phyloP scores from a whole-genome alignment of 2,888 invertebrate species.

The Merodon equestris region DNA sequence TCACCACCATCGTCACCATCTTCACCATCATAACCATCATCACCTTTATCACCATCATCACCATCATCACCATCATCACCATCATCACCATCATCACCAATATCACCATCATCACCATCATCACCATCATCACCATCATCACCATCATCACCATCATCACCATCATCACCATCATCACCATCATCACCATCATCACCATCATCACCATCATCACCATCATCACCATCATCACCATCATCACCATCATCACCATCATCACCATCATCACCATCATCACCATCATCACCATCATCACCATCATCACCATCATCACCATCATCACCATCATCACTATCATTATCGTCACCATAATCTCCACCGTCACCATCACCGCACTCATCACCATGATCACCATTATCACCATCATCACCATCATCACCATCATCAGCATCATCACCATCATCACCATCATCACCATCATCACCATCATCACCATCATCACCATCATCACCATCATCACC shows the following conservation, averaged over 20 bases:
- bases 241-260: conserved; percentile 7
- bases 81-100: conserved; percentile 9
- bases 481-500: conserved; percentile 9
- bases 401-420: too few relatives aligned
- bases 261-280: conserved; percentile 10
- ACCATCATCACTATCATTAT: conserved; percentile 11
- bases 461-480: conserved; percentile 8
- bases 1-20: too few relatives aligned
- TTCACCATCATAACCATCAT: too few relatives aligned
- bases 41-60: too few relatives aligned
- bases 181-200: conserved; percentile 7
- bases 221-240: conserved; percentile 8
- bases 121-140: conserved; percentile 9
- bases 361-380: too few relatives aligned
- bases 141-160: conserved; percentile 6
- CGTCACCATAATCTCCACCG: too few relatives aligned
- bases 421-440: too few relatives aligned
- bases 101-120: conserved; percentile 8
- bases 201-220: conserved; percentile 13
- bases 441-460: conserved; percentile 9
- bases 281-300: conserved; percentile 2
- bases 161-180: conserved; percentile 6
- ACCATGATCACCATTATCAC: conserved; percentile 15
- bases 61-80: conserved; percentile 7
- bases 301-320: conserved; percentile 7